Evolutionary conservation across 1,140 invertebrate species (phyloP).

Genomic region (Cydia splendana): DNA sequence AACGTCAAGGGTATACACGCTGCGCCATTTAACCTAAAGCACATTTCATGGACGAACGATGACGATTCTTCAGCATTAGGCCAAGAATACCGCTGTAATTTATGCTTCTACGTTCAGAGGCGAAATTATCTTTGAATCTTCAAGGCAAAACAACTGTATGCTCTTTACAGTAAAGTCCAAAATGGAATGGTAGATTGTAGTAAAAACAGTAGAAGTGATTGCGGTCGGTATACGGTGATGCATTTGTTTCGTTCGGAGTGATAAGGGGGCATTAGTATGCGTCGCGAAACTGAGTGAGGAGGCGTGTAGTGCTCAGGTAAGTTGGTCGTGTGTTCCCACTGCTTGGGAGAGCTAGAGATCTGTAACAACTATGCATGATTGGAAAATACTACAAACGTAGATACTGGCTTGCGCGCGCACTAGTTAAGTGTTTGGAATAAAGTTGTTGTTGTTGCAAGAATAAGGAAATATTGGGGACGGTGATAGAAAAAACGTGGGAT

Average conservation of each 20-base stretch:
- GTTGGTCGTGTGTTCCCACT: not conserved
- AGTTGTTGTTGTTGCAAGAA: no score
- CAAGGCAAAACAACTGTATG: not conserved
- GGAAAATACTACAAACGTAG: no score
- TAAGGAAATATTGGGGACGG: no score
- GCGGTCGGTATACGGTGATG: constrained; percentile 14
- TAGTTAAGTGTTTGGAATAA: no score
- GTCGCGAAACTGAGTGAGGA: constrained; percentile 61
- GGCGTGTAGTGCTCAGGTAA: constrained; percentile 62
- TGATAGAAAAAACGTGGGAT: no score
- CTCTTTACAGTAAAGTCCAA: not conserved
- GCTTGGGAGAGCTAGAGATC: not conserved
- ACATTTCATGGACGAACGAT: constrained; percentile 14
- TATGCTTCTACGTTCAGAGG: constrained; percentile 9
- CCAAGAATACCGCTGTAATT: constrained; percentile 31
- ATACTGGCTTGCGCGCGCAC: no score
- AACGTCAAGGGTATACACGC: constrained; percentile 1
- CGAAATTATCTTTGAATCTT: not conserved
- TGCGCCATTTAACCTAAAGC: constrained; percentile 26
- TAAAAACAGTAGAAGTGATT: constrained; percentile 4
- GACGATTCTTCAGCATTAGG: constrained; percentile 31
- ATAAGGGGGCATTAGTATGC: constrained; percentile 64
- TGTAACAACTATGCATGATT: no score
- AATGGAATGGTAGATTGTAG: not conserved
- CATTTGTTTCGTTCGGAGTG: constrained; percentile 37